phyloP scores from a whole-genome alignment of 2,797 vertebrate species.

The Acanthurus lineatus region DNA sequence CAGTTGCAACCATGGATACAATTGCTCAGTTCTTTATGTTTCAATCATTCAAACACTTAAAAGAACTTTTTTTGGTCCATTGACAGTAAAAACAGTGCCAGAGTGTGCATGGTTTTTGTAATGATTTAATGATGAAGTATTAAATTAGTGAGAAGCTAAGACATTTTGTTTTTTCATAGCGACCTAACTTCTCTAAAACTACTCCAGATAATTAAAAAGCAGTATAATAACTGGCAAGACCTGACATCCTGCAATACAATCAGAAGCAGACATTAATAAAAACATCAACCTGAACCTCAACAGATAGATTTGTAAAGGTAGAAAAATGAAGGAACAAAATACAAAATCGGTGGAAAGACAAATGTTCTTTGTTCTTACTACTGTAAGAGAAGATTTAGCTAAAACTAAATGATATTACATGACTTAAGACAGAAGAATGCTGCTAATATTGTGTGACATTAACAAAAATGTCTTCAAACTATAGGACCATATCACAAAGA shows the following conservation, averaged over 20 bases:
- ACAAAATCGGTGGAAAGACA: constrained; percentile 1
- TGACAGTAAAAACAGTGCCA: not conserved
- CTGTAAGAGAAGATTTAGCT: constrained; percentile 26
- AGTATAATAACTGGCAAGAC: not conserved
- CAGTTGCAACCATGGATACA: not conserved
- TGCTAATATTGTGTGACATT: constrained; percentile 32
- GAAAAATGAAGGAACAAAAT: not conserved
- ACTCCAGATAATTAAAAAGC: constrained; percentile 3
- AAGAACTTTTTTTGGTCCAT: not conserved
- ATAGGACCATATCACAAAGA: constrained; percentile 32
- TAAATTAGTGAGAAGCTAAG: not conserved
- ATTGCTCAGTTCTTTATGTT: not conserved
- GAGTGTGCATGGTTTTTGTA: not conserved
- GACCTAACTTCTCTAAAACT: not conserved
- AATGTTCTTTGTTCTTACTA: constrained; percentile 7
- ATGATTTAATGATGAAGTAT: not conserved
- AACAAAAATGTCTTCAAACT: constrained; percentile 43
- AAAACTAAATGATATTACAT: constrained; percentile 5
- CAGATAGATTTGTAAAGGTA: not conserved
- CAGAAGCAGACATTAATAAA: not conserved
- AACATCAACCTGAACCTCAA: not conserved
- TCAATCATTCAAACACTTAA: not conserved
- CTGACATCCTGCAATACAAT: constrained; percentile 2
- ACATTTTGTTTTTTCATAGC: not conserved
- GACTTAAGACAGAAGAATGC: not conserved